Base-by-base conservation (phyloP, 2,888 invertebrate genomes). In the Drosophila mercatorum region DNA sequence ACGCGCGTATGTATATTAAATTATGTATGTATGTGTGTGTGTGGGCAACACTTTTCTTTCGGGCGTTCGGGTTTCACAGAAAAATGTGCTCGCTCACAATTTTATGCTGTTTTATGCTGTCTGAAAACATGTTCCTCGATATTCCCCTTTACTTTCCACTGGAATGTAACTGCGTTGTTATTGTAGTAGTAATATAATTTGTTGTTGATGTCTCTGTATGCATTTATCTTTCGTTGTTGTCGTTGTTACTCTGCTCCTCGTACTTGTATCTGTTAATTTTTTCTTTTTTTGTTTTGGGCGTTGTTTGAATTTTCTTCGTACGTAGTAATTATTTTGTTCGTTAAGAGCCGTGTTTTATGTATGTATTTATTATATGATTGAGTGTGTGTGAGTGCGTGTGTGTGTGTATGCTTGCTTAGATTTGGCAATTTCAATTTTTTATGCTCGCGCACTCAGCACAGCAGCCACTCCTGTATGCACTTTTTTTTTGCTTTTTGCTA, bases 381-480 rank as follows among this genome's bases (percentile, higher is more conserved):
- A 7, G 8, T 22, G 43, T 40, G 26, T 62, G 28, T 49, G 36
- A 38, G 17, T 57, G 38, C 47, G 36, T 46, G 26, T 75, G 28
- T 28, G 28, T 28, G 28, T 22, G 51, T 67, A 46, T 58, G 69
- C 63, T 53, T 69, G 75, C 79, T 77, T 70, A 55, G 70, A 79
- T 72, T 80, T 72, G 60, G 59, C 61, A 76, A 76, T 61, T 72
- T 57, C 49, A 70, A 67, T 67, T 63, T 71, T 74, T 74, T 70
- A 72, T 70, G 65, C 67, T 80, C 65, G 77, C 74, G 66, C 68
- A 68, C 70, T 65, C 34, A 10, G 2, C 49, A 71, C 64, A 64
- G 72, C 72, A 78, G 80, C 80, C 80, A 81, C 81, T 77, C 83
- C 78, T 88, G 88, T 72, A 88, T 84, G 88, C 86, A 88, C 76